These are phyloP conservation scores for Eristalis tenax DNA, from an alignment of 2,888 invertebrate species.

Conservation along the genomic window DNA sequence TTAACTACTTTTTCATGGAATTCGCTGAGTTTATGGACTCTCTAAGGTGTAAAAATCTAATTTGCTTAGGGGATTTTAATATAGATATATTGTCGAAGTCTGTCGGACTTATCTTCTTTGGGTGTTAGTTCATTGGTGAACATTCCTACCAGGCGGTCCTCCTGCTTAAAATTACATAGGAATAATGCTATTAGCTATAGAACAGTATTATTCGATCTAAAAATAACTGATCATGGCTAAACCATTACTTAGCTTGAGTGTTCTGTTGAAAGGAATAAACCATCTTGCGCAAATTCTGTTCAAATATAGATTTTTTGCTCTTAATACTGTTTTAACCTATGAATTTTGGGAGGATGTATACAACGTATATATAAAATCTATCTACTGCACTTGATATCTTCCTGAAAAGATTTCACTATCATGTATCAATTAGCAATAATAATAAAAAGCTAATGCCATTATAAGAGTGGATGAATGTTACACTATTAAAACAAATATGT, in stretches of 20 bases:
- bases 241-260: constrained; percentile 13
- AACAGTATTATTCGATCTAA: background rate
- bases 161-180: constrained; percentile 19
- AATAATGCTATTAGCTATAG: constrained; percentile 9
- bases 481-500: background rate
- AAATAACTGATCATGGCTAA: constrained; percentile 27
- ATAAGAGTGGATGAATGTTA: background rate
- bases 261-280: background rate
- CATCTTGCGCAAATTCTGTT: background rate
- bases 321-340: constrained; percentile 4
- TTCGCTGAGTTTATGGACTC: background rate
- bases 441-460: background rate
- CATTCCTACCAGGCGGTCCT: background rate
- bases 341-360: constrained; percentile 28
- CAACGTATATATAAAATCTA: background rate
- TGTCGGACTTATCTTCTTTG: background rate
- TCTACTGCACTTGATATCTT: constrained; percentile 1
- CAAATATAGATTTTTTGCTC: constrained; percentile 4
- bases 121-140: constrained; percentile 10
- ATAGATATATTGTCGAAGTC: background rate
- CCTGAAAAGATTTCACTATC: background rate
- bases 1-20: too few relatives aligned
- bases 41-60: constrained; percentile 1
- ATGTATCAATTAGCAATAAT: background rate
- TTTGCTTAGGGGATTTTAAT: constrained; percentile 1